Base-by-base conservation (phyloP, 2,797 vertebrate genomes). In the Danio kyathit region DNA sequence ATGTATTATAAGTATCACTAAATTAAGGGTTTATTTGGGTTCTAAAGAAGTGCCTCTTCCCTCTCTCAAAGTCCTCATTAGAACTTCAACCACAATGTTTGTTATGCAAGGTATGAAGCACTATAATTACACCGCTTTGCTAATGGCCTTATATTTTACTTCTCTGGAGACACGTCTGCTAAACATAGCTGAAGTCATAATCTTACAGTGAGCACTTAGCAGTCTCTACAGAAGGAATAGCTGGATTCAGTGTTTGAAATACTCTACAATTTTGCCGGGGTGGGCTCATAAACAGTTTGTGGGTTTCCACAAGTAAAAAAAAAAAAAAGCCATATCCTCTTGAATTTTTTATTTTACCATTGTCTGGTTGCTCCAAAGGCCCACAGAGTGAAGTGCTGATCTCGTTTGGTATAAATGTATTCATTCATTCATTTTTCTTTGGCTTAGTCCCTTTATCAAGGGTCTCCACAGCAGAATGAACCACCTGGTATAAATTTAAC, bases 141-240 rank as follows among this genome's bases (percentile, higher is more conserved):
- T 80, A 80, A 80, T 80, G 51, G 52, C 71, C 71, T 80, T 74
- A 74, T 80, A 80, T 80, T 80, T 80, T 74, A 74, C 70, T 64
- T 72, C 69, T 80, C 69, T 46, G 69, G 77, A 80, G 77, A 80
- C 77, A 72, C 3, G 40, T 73, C 60, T 57, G 57, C 70, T 73
- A 80, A 80, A 74, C 79, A 80, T 80, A 80, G 60, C 61, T 66
- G 69, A 64, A 80, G 61, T 74, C 71, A 74, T 66, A 80, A 74
- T 66, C 70, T 80, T 57, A 73, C 79, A 80, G 70, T 66, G 43
- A 74, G 61, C 70, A 63, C 69, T 73, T 57, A 74, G 70, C 21
- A 65, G 70, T 40, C 78, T 49, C 61, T 59, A 48, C 21, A 66
- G 52, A 40, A 70, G 54, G 29, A 78, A 67, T 70, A 57, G 43